Evolutionary conservation across 35 echinoderm and acorn worm species (phyloP).

Genomic region (Apostichopus californicus): DNA sequence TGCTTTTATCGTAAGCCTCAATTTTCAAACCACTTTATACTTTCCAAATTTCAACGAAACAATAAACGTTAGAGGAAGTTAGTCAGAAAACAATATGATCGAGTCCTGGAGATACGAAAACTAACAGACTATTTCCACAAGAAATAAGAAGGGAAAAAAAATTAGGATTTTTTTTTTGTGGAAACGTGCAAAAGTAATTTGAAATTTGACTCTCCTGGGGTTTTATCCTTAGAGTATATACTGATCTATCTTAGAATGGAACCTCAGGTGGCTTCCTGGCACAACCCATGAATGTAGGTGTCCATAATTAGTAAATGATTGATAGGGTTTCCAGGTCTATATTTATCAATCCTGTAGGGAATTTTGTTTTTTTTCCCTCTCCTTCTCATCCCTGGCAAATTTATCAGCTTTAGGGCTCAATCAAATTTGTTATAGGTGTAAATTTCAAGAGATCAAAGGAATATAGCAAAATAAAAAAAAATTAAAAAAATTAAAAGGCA

Average conservation of each 20-base stretch:
- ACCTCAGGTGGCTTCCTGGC: conserved; percentile 34
- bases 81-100: neutral
- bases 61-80: neutral
- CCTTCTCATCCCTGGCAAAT: neutral
- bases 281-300: conserved; percentile 28
- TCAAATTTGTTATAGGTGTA: conserved; percentile 15
- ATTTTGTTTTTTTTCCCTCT: neutral
- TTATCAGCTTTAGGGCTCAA: conserved; percentile 18
- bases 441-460: neutral
- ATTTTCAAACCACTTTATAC: too few relatives aligned
- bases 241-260: neutral
- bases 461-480: too few relatives aligned
- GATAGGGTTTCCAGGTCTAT: neutral
- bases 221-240: neutral
- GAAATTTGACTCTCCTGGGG: conserved; percentile 11
- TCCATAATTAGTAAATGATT: conserved; percentile 41
- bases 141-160: neutral
- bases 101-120: neutral
- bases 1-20: too few relatives aligned
- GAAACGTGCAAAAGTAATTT: conserved; percentile 48
- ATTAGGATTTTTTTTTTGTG: neutral
- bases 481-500: too few relatives aligned
- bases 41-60: neutral
- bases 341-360: neutral
- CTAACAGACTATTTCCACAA: neutral